Conservation (phyloP, 2,113 vertebrate genomes). For the Vicugna pacos region DNA sequence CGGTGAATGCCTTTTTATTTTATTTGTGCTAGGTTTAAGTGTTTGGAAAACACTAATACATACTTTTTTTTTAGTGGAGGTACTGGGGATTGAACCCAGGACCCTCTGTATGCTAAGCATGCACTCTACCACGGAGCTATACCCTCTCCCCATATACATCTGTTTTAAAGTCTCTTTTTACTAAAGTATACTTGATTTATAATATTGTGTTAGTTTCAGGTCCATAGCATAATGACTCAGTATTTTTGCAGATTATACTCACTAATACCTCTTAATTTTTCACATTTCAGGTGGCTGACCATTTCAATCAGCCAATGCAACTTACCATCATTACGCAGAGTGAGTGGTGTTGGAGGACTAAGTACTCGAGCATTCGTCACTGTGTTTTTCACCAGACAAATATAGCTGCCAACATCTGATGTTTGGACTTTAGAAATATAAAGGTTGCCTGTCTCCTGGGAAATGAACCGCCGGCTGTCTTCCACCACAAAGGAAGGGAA, state of each 20-base stretch:
- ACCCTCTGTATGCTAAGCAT: too few relatives aligned
- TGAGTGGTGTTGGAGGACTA: conserved; percentile 97
- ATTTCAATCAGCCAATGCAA: not conserved
- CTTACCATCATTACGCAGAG: conserved; percentile 96
- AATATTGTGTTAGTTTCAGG: not conserved
- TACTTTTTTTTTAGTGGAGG: too few relatives aligned
- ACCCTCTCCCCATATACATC: not conserved
- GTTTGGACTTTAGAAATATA: conserved; percentile 98
- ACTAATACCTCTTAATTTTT: not conserved
- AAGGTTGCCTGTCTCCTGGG: conserved; percentile 97
- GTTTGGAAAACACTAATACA: not conserved
- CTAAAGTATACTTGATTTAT: not conserved
- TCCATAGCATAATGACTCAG: not conserved
- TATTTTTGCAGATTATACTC: not conserved
- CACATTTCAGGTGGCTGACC: not conserved
- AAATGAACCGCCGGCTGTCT: conserved; percentile 98
- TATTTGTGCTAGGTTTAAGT: not conserved
- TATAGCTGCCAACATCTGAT: conserved; percentile 97
- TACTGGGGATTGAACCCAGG: too few relatives aligned
- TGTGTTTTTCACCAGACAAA: conserved; percentile 97
- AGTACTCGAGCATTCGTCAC: conserved; percentile 95
- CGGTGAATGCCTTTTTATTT: not conserved
- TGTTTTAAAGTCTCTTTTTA: not conserved
- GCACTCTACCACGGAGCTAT: too few relatives aligned
- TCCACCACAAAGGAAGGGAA: conserved; percentile 98